Percentiles rank a stretch among this genome's conserved stretches.
Conservation (phyloP, 1,140 invertebrate genomes). For the Chymomyza costata region DNA sequence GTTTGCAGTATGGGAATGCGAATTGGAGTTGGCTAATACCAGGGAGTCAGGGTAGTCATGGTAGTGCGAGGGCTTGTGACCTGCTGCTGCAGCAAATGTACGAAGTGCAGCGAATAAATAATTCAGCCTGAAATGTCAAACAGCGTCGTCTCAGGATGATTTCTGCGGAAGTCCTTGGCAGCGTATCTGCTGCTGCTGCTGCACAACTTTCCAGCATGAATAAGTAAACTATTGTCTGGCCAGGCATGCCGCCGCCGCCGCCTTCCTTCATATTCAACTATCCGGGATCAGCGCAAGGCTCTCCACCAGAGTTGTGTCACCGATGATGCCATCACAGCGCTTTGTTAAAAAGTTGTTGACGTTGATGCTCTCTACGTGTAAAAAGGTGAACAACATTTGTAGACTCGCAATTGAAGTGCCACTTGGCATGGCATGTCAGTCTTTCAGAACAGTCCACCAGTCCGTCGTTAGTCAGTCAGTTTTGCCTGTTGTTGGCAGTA, state of each 20-base stretch:
- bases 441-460: too few relatives aligned
- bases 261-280: constrained; percentile 6
- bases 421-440: too few relatives aligned
- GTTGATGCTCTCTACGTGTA: constrained; percentile 65
- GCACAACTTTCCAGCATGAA: constrained; percentile 58
- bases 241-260: neutral
- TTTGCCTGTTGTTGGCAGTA: too few relatives aligned
- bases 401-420: constrained; percentile 62
- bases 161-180: constrained; percentile 62
- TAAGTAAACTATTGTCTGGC: constrained; percentile 63
- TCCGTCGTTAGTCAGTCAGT: too few relatives aligned
- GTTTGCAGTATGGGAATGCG: neutral
- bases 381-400: constrained; percentile 71
- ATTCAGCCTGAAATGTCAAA: constrained; percentile 70
- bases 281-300: constrained; percentile 25
- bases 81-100: too few relatives aligned
- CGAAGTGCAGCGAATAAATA: constrained; percentile 64
- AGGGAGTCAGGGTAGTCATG: neutral
- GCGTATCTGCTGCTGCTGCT: too few relatives aligned
- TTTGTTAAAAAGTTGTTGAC: constrained; percentile 71
- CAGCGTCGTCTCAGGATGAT: constrained; percentile 64
- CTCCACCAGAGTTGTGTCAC: neutral
- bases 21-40: constrained; percentile 14
- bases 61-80: constrained; percentile 5
- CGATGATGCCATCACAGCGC: neutral